Evolutionary conservation across 1,140 invertebrate species (phyloP), one percentile per base, ranked within the genome.

Genomic region (Ceratitis capitata): DNA sequence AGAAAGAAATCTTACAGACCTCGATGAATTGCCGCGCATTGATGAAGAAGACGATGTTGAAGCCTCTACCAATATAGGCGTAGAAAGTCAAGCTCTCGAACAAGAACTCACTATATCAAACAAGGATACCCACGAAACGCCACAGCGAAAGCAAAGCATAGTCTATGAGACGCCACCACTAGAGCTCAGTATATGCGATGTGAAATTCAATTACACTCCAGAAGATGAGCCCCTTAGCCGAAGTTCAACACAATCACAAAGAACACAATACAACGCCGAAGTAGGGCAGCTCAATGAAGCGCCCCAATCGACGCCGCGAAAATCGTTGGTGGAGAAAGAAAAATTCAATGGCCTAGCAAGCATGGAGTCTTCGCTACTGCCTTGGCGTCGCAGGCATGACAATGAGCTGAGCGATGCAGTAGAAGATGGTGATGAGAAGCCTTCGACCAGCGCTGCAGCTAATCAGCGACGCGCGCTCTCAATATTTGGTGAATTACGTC

Each of bases 131-230:
- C 4, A n/a, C 12, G 78, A 42, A 23, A 3, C 51, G 9, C 84
- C 49, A 23, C 39, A 23, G 42, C 87, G 85, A n/a, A 87, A 86
- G 69, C 85, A 86, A 12, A 89, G 89, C 85, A 82, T 89, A 39
- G 87, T 91, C 42, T 90, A 89, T 53, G 90, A 91, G 83, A 91
- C 90, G 10, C 90, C 90, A 10, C 88, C 88, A 83, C 87, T 91
- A 29, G 89, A 90, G 32, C 85, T 91, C 58, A 91, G 84, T 61
- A 91, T 91, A 85, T 89, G 89, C 47, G 90, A 91, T 56, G 58
- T 91, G 83, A 89, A 87, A 86, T 85, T 91, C 69, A 90, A 87
- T 85, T 89, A 89, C 84, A 88, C 91, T 87, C 85, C 51, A 35
- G 88, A 87, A 86, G 84, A 69, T 83, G 85, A 49, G 85, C 14